Conservation (phyloP, 1,140 invertebrate genomes). For the Drosophila athabasca region DNA sequence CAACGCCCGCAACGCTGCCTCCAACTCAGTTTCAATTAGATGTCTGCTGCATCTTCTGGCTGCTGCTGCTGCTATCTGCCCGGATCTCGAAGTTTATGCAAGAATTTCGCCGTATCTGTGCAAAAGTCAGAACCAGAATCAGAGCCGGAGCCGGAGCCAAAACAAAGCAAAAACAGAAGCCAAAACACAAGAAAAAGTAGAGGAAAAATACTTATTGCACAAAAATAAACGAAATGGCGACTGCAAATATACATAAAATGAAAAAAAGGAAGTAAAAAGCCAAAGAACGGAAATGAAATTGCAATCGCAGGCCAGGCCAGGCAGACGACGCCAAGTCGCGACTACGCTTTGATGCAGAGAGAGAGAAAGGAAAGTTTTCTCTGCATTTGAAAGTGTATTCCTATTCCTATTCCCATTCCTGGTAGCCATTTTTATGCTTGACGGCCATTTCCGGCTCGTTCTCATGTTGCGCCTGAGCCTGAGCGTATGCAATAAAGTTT, state of each 20-base stretch:
- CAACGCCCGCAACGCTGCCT: slow-evolving; percentile 11
- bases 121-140: slow-evolving; percentile 22
- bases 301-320: slow-evolving; percentile 65
- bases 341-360: slow-evolving; percentile 69
- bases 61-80: not conserved
- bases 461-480: slow-evolving; percentile 59
- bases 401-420: slow-evolving; percentile 11
- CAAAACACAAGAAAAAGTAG: slow-evolving; percentile 13
- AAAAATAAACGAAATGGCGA: slow-evolving; percentile 56
- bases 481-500: slow-evolving; percentile 70
- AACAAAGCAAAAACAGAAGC: slow-evolving; percentile 27
- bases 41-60: slow-evolving; percentile 7
- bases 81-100: slow-evolving; percentile 44
- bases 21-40: slow-evolving; percentile 59
- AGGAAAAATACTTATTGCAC: slow-evolving; percentile 66
- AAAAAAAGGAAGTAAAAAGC: slow-evolving; percentile 48
- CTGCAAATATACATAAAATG: slow-evolving; percentile 31
- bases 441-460: slow-evolving; percentile 62
- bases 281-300: slow-evolving; percentile 75
- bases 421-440: slow-evolving; percentile 10
- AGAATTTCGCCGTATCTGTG: slow-evolving; percentile 47
- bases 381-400: slow-evolving; percentile 41
- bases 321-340: slow-evolving; percentile 77
- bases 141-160: slow-evolving; percentile 1
- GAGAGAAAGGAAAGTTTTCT: slow-evolving; percentile 58